Conservation (phyloP, 2,113 vertebrate genomes). For the Brachypodius melanocephalos region DNA sequence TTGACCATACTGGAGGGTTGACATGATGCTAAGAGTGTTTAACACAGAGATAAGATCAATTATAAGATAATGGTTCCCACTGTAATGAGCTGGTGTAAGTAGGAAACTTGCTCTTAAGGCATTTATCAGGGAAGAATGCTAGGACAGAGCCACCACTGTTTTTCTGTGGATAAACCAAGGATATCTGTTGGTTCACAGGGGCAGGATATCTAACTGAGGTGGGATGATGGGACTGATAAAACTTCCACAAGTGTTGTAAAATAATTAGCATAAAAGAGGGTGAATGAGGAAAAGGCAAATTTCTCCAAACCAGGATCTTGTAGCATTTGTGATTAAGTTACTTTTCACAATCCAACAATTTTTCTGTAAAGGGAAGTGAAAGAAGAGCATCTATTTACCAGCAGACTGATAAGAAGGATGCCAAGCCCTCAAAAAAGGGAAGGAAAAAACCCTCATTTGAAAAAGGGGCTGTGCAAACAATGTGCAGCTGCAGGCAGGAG, state of each 20-base stretch:
- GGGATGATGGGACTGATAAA: not conserved
- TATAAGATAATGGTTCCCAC: slow-evolving; percentile 60
- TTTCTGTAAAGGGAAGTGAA: not conserved
- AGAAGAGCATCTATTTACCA: not conserved
- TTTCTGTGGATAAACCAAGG: not conserved
- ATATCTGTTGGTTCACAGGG: not conserved
- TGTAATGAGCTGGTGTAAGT: slow-evolving; percentile 32
- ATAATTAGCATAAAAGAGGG: not conserved
- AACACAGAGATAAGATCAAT: slow-evolving; percentile 70
- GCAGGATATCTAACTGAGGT: not conserved
- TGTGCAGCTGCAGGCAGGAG: not conserved
- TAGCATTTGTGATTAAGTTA: not conserved
- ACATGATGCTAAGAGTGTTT: slow-evolving; percentile 70
- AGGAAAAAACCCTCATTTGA: not conserved
- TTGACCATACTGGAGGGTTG: slow-evolving; percentile 68
- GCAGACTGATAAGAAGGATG: not conserved
- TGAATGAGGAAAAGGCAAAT: not conserved
- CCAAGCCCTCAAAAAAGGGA: not conserved
- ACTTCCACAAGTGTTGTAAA: not conserved
- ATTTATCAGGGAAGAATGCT: not conserved
- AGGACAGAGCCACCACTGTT: not conserved
- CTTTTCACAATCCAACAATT: not conserved
- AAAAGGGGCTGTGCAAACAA: not conserved
- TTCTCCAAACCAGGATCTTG: not conserved
- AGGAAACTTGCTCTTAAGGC: slow-evolving; percentile 16